phyloP scores from a whole-genome alignment of 2,113 vertebrate genomes.

The Takifugu bimaculatus region DNA sequence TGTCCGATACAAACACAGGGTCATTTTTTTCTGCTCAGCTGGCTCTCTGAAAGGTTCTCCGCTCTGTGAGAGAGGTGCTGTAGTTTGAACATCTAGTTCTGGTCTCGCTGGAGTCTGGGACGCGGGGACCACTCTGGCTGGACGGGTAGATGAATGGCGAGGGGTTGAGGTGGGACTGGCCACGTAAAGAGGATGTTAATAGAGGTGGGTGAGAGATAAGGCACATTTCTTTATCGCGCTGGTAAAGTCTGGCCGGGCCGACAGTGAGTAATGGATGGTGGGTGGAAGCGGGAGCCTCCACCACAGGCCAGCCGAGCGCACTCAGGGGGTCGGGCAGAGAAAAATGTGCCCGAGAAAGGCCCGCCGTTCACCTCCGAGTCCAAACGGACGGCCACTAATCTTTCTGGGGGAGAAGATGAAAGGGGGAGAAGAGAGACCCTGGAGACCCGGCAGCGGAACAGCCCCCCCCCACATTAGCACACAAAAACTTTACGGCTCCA shows the following conservation, averaged over 20 bases:
- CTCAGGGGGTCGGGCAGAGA: constrained; percentile 78
- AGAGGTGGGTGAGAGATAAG: constrained; percentile 69
- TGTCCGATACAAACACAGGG: too few species aligned
- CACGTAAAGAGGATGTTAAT: constrained; percentile 77
- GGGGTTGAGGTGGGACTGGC: constrained; percentile 28
- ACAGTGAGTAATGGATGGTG: constrained; percentile 79
- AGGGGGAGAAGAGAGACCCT: constrained; percentile 53
- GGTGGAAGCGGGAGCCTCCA: constrained; percentile 49
- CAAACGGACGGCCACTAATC: constrained; percentile 69
- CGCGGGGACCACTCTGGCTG: constrained; percentile 2
- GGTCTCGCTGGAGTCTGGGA: not conserved
- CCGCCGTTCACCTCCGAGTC: constrained; percentile 47
- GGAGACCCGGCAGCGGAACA: constrained; percentile 16
- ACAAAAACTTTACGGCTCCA: too few species aligned
- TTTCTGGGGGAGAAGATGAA: constrained; percentile 50
- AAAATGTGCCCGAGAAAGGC: constrained; percentile 67
- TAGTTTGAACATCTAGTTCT: too few species aligned
- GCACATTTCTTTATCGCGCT: constrained; percentile 76
- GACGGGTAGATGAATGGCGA: constrained; percentile 28
- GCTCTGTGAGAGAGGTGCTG: too few species aligned
- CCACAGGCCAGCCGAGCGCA: not conserved
- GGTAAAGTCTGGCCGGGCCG: constrained; percentile 54
- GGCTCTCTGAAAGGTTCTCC: too few species aligned
- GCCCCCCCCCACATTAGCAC: not conserved
- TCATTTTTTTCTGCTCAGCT: too few species aligned